A percentile compares a stretch with the other conserved stretches of the same genome.
Evolutionary conservation across 2,113 vertebrate genomes (phyloP).

Genomic region (Polypterus senegalus): DNA sequence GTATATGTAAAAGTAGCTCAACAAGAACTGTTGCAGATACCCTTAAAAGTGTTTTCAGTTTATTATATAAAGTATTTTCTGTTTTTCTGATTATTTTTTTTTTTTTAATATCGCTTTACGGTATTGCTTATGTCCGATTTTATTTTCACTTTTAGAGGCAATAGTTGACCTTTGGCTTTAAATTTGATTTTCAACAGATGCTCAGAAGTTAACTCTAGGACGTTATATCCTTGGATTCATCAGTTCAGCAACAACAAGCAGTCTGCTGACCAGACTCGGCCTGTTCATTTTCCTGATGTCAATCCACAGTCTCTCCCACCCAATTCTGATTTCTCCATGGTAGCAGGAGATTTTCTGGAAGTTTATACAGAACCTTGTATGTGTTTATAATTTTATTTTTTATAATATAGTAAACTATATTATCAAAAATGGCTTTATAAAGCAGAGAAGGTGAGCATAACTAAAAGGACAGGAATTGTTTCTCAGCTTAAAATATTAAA

Average conservation of each 20-base stretch:
- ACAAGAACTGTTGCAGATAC: background rate
- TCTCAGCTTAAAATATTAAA: too few species aligned
- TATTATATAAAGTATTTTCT: too few species aligned
- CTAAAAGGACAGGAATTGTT: too few species aligned
- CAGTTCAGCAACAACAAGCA: constrained; percentile 97
- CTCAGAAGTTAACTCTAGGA: constrained; percentile 76
- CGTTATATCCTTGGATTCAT: constrained; percentile 95
- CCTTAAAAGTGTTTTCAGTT: background rate
- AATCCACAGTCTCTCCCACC: constrained; percentile 82
- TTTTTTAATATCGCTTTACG: background rate
- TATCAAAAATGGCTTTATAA: too few species aligned
- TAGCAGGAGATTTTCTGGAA: constrained; percentile 93
- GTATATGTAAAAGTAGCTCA: too few species aligned
- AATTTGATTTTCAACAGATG: constrained; percentile 70
- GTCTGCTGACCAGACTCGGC: constrained; percentile 82
- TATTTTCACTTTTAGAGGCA: background rate
- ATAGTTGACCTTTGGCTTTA: constrained; percentile 13
- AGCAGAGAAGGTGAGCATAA: too few species aligned
- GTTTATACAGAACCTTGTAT: constrained; percentile 82
- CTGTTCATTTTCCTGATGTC: constrained; percentile 83
- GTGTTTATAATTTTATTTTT: constrained; percentile 21
- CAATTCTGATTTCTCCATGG: constrained; percentile 92
- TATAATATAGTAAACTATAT: too few species aligned
- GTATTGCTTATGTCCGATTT: constrained; percentile 14
- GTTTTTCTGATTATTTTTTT: background rate